Base-by-base conservation (phyloP, 2,888 invertebrate genomes). In the Amphimallon solstitiale region DNA sequence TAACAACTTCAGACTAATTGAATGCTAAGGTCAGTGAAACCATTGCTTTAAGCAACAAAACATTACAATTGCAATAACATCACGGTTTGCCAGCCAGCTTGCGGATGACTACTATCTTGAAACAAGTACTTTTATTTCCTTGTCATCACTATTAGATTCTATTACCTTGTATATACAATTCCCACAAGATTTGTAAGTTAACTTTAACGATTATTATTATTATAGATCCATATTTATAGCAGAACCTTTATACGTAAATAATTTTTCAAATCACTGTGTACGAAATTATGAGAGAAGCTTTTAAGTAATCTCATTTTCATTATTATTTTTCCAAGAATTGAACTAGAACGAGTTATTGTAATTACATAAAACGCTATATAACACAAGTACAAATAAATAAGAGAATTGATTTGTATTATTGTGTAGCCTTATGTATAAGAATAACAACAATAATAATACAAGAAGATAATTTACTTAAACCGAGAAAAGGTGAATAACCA, bases 401-500 rank as follows among this genome's bases (percentile, higher is more conserved):
- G n/a, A n/a, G n/a, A n/a, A n/a, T n/a, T n/a, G n/a, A 49, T 12
- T 49, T 29, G 48, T 23, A 14, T 14, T n/a, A 49, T 49, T n/a
- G 48, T 29, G 23, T 23, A 23, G 48, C 29, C 48, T 29, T n/a
- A n/a, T n/a, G n/a, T n/a, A n/a, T n/a, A n/a, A n/a, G 29, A 29
- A 23, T 23, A 23, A 29, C 29, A 5, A 1, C 9, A 51, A 17
- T 35, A 17, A 51, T 17, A 51, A 35, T 51, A 51, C n/a, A 51
- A 51, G 10, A 17, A 34, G 51, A 5, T 12, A 15, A 35, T 51
- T 35, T 35, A n/a, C 17, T n/a, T 2, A 10, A 48, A 35, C 17
- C 35, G 35, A n/a, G 17, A 35, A 51, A 51, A 51, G 51, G 51
- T 35, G 35, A 51, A 51, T 51, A 51, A 51, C 51, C 51, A 51